phyloP scores from a whole-genome alignment of 2,888 invertebrate genomes.

The Pyrgus malvae region DNA sequence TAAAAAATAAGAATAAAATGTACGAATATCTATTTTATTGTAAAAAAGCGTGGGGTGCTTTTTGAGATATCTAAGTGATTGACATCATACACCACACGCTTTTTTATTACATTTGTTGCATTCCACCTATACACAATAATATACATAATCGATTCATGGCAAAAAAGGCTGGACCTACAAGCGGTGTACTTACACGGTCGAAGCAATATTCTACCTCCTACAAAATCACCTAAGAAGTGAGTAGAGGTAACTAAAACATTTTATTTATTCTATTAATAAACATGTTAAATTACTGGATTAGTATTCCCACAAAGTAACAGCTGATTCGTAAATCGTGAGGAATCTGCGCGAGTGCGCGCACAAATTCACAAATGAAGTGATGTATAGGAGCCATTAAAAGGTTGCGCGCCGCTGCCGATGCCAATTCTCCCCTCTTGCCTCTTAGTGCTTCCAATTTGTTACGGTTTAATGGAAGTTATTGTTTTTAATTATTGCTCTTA shows the following conservation, averaged over 20 bases:
- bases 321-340: conserved; percentile 22
- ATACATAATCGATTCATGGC: too few species aligned
- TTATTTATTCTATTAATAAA: not conserved
- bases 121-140: too few species aligned
- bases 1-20: too few species aligned
- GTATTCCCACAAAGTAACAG: not conserved
- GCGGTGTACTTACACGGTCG: not conserved
- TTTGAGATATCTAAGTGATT: too few species aligned
- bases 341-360: conserved; percentile 11
- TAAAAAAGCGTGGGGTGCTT: too few species aligned
- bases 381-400: conserved; percentile 65
- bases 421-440: conserved; percentile 17
- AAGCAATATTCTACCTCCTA: not conserved
- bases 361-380: conserved; percentile 58
- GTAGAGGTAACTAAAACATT: not conserved
- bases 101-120: too few species aligned
- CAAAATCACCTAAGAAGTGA: not conserved
- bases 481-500: not conserved
- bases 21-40: too few species aligned
- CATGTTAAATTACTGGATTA: conserved; percentile 1
- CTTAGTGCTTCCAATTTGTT: conserved; percentile 23
- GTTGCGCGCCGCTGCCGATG: conserved; percentile 45
- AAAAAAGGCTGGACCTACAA: too few species aligned
- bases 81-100: too few species aligned
- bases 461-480: conserved; percentile 11